Evolutionary conservation across 2,113 vertebrate species (phyloP).

Genomic region (Elephas maximus): DNA sequence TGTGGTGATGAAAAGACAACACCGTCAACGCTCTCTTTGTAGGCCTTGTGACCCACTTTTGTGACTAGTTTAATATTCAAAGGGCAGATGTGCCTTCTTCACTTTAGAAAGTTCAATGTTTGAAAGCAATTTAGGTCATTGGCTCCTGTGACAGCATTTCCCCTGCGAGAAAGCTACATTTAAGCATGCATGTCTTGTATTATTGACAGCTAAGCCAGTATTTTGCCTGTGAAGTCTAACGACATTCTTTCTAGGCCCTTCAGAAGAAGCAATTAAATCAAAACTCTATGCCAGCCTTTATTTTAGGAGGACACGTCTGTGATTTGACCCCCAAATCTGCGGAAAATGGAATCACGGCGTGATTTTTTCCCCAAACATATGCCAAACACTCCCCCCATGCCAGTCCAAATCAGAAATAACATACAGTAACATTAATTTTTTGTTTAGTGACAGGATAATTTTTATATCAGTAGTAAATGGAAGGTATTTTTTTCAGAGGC

Average conservation of each 20-base stretch:
- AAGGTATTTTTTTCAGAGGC: constrained; percentile 37
- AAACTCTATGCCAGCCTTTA: background rate
- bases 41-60: constrained; percentile 76
- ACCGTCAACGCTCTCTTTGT: constrained; percentile 16
- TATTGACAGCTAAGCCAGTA: constrained; percentile 75
- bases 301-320: constrained; percentile 3
- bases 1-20: background rate
- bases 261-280: constrained; percentile 56
- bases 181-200: constrained; percentile 72
- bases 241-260: constrained; percentile 16
- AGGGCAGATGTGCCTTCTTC: constrained; percentile 69
- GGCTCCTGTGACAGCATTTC: constrained; percentile 71
- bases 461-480: constrained; percentile 23
- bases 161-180: constrained; percentile 67
- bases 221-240: constrained; percentile 15
- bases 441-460: background rate
- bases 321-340: constrained; percentile 47
- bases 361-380: constrained; percentile 35
- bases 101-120: constrained; percentile 72
- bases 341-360: background rate
- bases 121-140: constrained; percentile 80
- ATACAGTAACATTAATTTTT: constrained; percentile 34
- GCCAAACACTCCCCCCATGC: background rate
- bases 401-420: constrained; percentile 47
- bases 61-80: constrained; percentile 79